Evolutionary conservation across 1,140 invertebrate species (phyloP).

Genomic region (Drosophila sproati): DNA sequence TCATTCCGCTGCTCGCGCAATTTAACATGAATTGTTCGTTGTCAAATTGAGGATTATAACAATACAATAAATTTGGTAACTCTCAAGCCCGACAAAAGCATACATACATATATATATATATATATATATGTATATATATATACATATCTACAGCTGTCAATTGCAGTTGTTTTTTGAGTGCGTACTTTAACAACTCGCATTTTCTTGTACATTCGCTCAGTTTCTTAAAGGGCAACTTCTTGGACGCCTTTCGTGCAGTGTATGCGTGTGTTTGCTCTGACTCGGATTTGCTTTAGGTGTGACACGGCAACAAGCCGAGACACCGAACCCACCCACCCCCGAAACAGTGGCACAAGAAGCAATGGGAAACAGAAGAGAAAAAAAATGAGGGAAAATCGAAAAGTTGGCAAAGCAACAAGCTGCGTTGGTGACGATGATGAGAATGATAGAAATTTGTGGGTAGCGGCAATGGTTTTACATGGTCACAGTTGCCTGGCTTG

Average conservation of each 20-base stretch:
- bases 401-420: slow-evolving; percentile 81
- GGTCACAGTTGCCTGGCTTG: slow-evolving; percentile 44
- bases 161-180: slow-evolving; percentile 22
- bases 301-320: slow-evolving; percentile 11
- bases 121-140: neutral
- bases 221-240: slow-evolving; percentile 2
- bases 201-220: neutral
- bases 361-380: slow-evolving; percentile 8
- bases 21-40: slow-evolving; percentile 43
- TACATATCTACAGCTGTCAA: slow-evolving; percentile 21
- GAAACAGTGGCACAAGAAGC: slow-evolving; percentile 20
- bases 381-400: slow-evolving; percentile 26
- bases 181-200: neutral
- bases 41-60: slow-evolving; percentile 36
- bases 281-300: slow-evolving; percentile 26
- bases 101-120: too few relatives aligned
- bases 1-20: slow-evolving; percentile 36
- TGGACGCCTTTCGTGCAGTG: slow-evolving; percentile 23
- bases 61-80: slow-evolving; percentile 27
- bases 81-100: neutral
- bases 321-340: neutral
- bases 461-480: slow-evolving; percentile 37
- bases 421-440: slow-evolving; percentile 73
- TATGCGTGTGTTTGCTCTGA: slow-evolving; percentile 14
- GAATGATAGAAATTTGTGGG: slow-evolving; percentile 31